A percentile compares a stretch with the other conserved stretches of the same genome.
phyloP scores from a whole-genome alignment of 2,888 invertebrate species.

The Nasonovia ribisnigri region DNA sequence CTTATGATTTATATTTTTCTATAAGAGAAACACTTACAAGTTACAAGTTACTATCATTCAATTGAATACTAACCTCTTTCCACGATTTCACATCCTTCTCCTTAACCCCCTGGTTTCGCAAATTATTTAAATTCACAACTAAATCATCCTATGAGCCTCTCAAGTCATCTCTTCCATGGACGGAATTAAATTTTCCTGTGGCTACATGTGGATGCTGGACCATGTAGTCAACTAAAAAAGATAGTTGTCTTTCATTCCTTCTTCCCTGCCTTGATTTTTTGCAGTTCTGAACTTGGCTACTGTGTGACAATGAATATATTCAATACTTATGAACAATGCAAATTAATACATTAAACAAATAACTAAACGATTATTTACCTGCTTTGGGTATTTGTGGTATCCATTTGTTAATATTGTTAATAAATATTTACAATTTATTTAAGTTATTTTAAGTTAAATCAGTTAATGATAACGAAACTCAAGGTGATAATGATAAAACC shows the following conservation, averaged over 20 bases:
- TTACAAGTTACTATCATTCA: neutral
- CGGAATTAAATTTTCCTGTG: neutral
- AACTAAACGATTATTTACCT: neutral
- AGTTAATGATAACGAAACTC: neutral
- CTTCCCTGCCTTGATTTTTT: constrained; percentile 6
- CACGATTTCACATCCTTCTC: constrained; percentile 22
- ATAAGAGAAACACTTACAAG: neutral
- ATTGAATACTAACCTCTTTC: constrained; percentile 39
- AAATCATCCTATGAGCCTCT: constrained; percentile 23
- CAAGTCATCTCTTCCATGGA: neutral
- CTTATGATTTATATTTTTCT: neutral
- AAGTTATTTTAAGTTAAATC: too few relatives aligned
- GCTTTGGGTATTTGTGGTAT: neutral
- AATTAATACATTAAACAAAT: neutral
- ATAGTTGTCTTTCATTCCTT: constrained; percentile 4
- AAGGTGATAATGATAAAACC: neutral
- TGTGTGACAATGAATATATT: neutral
- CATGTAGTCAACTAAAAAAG: constrained; percentile 33
- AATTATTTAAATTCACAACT: neutral
- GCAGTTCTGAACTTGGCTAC: neutral
- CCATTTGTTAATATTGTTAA: too few relatives aligned
- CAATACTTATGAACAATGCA: neutral
- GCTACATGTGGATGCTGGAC: neutral
- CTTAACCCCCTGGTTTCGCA: constrained; percentile 24
- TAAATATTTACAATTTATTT: too few relatives aligned